phyloP scores from a whole-genome alignment of 2,113 vertebrate species.

The Oreotrochilus melanogaster region DNA sequence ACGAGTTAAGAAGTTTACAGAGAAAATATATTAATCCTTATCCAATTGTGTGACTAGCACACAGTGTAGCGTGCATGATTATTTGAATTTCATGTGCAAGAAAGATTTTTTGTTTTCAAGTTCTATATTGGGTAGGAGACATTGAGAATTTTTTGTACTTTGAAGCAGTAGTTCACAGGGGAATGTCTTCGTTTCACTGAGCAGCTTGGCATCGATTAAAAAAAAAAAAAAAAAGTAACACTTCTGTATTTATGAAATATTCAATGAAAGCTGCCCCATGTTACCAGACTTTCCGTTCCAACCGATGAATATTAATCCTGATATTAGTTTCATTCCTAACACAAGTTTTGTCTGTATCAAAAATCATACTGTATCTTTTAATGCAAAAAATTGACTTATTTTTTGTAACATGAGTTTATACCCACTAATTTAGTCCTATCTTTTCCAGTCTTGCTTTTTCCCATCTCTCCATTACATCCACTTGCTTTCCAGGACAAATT shows the following conservation, averaged over 20 bases:
- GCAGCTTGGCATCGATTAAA: neutral
- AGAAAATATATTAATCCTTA: neutral
- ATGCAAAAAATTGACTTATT: neutral
- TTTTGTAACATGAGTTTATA: neutral
- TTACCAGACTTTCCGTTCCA: neutral
- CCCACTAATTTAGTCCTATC: neutral
- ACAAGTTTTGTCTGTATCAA: neutral
- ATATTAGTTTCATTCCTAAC: neutral
- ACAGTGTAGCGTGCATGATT: too few species aligned
- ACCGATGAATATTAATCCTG: neutral
- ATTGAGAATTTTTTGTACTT: too few species aligned
- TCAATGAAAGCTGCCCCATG: accelerated
- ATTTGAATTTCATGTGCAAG: neutral
- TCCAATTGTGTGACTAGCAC: accelerated
- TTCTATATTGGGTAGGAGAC: neutral
- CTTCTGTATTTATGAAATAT: neutral
- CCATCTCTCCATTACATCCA: neutral
- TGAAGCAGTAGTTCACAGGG: neutral
- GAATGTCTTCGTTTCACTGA: neutral
- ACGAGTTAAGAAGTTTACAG: neutral
- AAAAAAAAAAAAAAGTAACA: neutral
- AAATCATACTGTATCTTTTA: neutral
- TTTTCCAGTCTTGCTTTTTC: neutral
- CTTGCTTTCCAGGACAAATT: neutral
- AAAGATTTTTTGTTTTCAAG: neutral